These are phyloP conservation scores for Polylopha cassiicola DNA, from an alignment of 2,888 invertebrate genomes.

Conservation along the genomic window DNA sequence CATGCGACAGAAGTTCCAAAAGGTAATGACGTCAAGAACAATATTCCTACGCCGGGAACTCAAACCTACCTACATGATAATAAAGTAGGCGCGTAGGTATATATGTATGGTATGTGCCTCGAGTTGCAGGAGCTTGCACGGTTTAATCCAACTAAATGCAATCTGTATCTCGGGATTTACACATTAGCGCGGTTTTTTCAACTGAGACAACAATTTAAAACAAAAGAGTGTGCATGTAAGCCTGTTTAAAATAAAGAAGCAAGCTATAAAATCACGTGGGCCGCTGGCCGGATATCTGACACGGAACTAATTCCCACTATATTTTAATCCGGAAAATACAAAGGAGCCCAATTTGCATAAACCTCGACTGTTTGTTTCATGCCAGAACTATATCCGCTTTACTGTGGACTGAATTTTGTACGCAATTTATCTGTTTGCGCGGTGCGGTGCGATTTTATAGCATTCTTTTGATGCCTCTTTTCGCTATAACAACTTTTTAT, in stretches of 20 bases:
- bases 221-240: constrained; percentile 35
- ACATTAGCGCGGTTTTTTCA: constrained; percentile 8
- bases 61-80: too few species aligned
- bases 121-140: not conserved
- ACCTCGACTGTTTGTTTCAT: constrained; percentile 73
- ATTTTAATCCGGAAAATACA: constrained; percentile 75
- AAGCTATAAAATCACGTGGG: constrained; percentile 59
- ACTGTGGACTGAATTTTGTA: constrained; percentile 60
- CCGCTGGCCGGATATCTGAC: constrained; percentile 64
- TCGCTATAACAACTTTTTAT: constrained; percentile 1
- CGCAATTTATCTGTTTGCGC: constrained; percentile 65
- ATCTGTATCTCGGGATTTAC: not conserved
- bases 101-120: too few species aligned
- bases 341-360: constrained; percentile 76
- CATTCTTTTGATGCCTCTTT: constrained; percentile 14
- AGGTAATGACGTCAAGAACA: too few species aligned
- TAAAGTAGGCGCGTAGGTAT: too few species aligned
- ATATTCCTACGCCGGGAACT: too few species aligned
- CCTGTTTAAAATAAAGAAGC: constrained; percentile 52
- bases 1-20: too few species aligned
- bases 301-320: constrained; percentile 74
- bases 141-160: not conserved
- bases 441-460: constrained; percentile 31
- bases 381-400: constrained; percentile 70
- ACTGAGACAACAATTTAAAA: constrained; percentile 31